Base-by-base conservation (phyloP, 2,113 vertebrate genomes). In the Prinia subflava region DNA sequence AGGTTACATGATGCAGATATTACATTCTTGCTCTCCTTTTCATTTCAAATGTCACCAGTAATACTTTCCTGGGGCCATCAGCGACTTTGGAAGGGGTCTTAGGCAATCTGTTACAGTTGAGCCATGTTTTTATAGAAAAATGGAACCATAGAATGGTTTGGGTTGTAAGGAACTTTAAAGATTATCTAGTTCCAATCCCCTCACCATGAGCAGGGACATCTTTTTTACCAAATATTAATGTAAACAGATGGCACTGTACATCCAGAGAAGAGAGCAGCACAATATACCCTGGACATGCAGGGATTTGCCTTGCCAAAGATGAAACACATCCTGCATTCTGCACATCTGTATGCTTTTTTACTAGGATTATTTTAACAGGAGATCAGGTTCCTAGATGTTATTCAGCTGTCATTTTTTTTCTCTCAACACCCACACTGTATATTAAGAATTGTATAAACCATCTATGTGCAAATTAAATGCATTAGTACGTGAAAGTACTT, bases 361-460 rank as follows among this genome's bases (percentile, higher is more conserved):
- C 31, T 69, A 33, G 28, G 25, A 57, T 46, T 53, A 25, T 20
- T 94, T 71, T 44, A 79, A 27, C 9, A 50, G 33, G 28, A 73
- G n/a, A 85, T 90, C 52, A 52, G 33, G 11, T 94, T 94, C 16
- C 76, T 80, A 50, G 37, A 49, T 92, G 30, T 31, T 83, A 59
- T 59, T 88, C 60, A 59, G 16, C 63, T 59, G 42, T 74, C 24
- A 2, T 52, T 65, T 75, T 64, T 87, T 79, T 62, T 11, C 2
- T 21, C 25, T 89, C 17, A 67, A 52, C 71, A 67, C 37, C 64
- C 42, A 83, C 39, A 19, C 35, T 86, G 30, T 67, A 42, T 52
- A 55, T 90, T 89, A 76, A 63, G 59, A 95, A 83, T 39, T 59
- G 83, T 41, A 69, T 67, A 87, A 76, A 85, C 15, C 37, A 88